Percentiles rank a stretch among this genome's conserved stretches.
phyloP scores from a whole-genome alignment of 2,888 invertebrate species.

The Eupithecia vulgata region DNA sequence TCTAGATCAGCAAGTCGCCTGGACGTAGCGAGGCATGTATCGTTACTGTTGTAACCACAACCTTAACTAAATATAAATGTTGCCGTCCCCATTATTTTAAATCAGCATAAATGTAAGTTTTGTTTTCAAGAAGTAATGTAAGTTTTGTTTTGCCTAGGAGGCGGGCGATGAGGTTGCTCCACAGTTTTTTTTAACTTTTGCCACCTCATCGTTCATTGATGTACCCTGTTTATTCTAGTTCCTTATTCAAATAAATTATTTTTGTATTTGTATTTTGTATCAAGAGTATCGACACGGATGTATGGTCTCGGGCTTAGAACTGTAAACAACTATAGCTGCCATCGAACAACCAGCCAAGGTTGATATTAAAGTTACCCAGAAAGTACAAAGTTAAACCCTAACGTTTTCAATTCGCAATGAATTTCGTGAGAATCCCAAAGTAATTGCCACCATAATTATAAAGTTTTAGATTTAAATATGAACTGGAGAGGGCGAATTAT shows the following conservation, averaged over 20 bases:
- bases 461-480: constrained; percentile 30
- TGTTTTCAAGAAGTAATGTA: no score
- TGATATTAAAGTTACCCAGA: no score
- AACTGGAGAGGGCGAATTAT: constrained; percentile 19
- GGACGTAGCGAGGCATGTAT: background rate
- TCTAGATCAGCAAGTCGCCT: background rate
- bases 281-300: background rate
- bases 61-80: background rate
- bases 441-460: constrained; percentile 28
- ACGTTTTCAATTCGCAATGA: constrained; percentile 30
- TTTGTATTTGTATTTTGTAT: no score
- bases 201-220: no score
- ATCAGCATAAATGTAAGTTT: background rate
- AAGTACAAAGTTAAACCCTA: constrained; percentile 29
- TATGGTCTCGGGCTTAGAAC: background rate
- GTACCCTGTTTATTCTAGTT: no score
- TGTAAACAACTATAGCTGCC: background rate
- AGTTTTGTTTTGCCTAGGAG: no score
- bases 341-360: background rate
- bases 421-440: constrained; percentile 17
- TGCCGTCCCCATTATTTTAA: background rate
- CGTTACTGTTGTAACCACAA: background rate
- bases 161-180: no score
- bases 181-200: no score
- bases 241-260: no score